These are phyloP conservation scores for Calyptomena viridis DNA, from an alignment of 2,113 vertebrate species.

Conservation along the genomic window DNA sequence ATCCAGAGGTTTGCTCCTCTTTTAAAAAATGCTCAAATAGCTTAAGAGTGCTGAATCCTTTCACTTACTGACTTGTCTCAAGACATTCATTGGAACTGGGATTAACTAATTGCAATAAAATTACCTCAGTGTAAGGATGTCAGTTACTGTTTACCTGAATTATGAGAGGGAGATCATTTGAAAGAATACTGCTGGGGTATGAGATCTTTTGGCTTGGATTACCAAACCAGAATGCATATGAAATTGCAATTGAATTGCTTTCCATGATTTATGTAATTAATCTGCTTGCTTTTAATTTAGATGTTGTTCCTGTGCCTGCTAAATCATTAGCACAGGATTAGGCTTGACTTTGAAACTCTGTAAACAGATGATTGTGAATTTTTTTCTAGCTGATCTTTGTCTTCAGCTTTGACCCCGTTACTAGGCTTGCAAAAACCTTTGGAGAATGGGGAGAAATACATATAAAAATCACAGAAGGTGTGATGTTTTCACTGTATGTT, in stretches of 20 bases:
- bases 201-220: background rate
- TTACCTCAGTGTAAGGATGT: background rate
- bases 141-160: background rate
- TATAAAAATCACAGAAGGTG: background rate
- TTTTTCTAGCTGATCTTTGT: background rate
- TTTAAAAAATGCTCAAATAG: background rate
- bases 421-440: background rate
- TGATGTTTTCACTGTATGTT: background rate
- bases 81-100: background rate
- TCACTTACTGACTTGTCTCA: background rate
- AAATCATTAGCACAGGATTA: constrained; percentile 38
- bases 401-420: background rate
- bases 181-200: background rate
- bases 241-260: constrained; percentile 27
- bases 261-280: constrained; percentile 30
- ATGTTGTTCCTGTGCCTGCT: constrained; percentile 36
- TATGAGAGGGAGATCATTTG: background rate
- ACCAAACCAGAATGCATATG: background rate
- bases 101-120: background rate
- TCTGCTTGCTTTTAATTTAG: constrained; percentile 45
- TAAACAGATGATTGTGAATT: background rate
- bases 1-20: background rate
- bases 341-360: background rate
- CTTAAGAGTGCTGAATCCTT: background rate
- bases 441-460: background rate